A percentile compares a stretch with the other conserved stretches of the same genome.
Conservation (phyloP, 2,113 vertebrate genomes). For the Corynorhinus townsendii region DNA sequence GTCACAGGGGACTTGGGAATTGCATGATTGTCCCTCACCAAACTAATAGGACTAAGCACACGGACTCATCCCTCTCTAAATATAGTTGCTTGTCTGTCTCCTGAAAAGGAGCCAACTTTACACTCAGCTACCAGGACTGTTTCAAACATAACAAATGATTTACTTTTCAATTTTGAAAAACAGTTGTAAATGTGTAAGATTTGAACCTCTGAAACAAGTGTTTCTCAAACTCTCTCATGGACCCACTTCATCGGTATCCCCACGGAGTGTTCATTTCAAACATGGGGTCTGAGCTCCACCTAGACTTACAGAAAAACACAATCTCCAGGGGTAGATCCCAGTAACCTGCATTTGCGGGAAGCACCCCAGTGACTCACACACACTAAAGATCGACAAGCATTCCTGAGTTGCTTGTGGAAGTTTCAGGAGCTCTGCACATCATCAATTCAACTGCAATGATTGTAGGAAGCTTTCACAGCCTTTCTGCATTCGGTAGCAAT, state of each 20-base stretch:
- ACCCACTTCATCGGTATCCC: not conserved
- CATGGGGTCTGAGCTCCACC: not conserved
- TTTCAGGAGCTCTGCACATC: not conserved
- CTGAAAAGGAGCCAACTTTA: not conserved
- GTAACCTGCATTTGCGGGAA: not conserved
- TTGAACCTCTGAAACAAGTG: not conserved
- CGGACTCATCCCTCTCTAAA: not conserved
- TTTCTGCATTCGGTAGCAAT: constrained; percentile 10
- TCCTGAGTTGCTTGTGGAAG: not conserved
- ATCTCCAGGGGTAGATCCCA: not conserved
- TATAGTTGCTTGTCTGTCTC: not conserved
- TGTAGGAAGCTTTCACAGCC: constrained; percentile 38
- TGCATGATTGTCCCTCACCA: not conserved
- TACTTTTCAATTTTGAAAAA: constrained; percentile 1
- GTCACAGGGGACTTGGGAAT: not conserved
- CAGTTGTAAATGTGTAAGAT: not conserved
- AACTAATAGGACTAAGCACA: not conserved
- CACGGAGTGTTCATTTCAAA: not conserved
- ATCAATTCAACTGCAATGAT: constrained; percentile 26
- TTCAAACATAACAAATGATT: not conserved
- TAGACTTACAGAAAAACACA: not conserved
- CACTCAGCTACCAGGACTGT: not conserved
- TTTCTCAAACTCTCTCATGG: not conserved
- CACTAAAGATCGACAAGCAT: not conserved
- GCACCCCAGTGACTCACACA: not conserved